Conservation (phyloP, 2,888 invertebrate genomes). For the Zonitis immaculata region DNA sequence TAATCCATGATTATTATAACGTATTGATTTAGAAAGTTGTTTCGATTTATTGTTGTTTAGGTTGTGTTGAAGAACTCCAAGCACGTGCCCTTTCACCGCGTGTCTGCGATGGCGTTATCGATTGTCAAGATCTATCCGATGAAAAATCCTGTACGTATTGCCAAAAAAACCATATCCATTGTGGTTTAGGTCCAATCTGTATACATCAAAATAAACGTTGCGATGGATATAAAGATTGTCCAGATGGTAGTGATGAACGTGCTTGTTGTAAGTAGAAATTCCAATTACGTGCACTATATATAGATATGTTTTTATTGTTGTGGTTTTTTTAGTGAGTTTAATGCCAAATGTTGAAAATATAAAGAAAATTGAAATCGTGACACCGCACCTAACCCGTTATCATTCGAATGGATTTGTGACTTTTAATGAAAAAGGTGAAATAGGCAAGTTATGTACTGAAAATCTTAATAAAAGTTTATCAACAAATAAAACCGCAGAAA, state of each 20-base stretch:
- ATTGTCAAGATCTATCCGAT: slow-evolving; percentile 79
- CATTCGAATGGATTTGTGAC: slow-evolving; percentile 75
- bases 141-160: slow-evolving; percentile 79
- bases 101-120: slow-evolving; percentile 80
- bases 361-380: slow-evolving; percentile 59
- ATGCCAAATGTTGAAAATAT: slow-evolving; percentile 64
- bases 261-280: slow-evolving; percentile 71
- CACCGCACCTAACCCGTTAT: slow-evolving; percentile 67
- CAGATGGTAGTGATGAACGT: slow-evolving; percentile 81
- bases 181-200: slow-evolving; percentile 73
- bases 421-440: slow-evolving; percentile 76
- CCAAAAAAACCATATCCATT: slow-evolving; percentile 65
- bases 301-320: no score
- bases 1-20: slow-evolving; percentile 2
- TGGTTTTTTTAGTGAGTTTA: slow-evolving; percentile 61
- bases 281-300: no score
- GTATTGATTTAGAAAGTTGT: not conserved
- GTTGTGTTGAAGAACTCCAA: slow-evolving; percentile 71
- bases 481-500: slow-evolving; percentile 39
- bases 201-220: slow-evolving; percentile 68
- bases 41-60: slow-evolving; percentile 46
- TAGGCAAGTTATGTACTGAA: slow-evolving; percentile 77
- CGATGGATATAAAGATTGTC: slow-evolving; percentile 78
- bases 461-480: slow-evolving; percentile 63
- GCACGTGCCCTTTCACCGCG: slow-evolving; percentile 69